phyloP scores from a whole-genome alignment of 2,888 invertebrate species.

The Tricholauxania praeusta region DNA sequence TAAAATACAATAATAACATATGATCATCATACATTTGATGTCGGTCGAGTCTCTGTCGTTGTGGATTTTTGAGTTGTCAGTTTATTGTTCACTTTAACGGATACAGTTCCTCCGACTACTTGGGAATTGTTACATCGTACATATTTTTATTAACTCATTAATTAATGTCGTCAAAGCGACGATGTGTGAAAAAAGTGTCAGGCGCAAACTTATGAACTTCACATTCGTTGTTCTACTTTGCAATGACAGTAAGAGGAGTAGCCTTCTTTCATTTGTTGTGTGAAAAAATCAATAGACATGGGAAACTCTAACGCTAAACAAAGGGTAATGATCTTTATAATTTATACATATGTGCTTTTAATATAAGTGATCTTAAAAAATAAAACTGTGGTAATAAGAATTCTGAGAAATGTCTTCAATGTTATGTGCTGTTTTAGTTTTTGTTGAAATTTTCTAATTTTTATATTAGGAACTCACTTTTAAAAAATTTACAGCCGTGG shows the following conservation, averaged over 20 bases:
- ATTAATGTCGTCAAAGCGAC: neutral
- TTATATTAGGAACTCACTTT: too few species aligned
- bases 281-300: constrained; percentile 14
- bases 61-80: constrained; percentile 47
- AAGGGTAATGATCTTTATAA: constrained; percentile 9
- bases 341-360: too few species aligned
- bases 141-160: neutral
- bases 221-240: neutral
- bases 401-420: too few species aligned
- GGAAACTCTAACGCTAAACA: constrained; percentile 29
- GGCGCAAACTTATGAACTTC: neutral
- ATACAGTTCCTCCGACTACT: constrained; percentile 44
- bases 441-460: too few species aligned
- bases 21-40: constrained; percentile 27
- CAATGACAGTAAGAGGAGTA: neutral
- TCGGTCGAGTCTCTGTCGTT: constrained; percentile 34
- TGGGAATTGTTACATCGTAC: too few species aligned
- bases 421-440: too few species aligned
- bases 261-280: constrained; percentile 1
- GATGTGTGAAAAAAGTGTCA: constrained; percentile 13
- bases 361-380: too few species aligned
- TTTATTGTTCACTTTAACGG: constrained; percentile 52
- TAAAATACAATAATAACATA: neutral
- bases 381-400: too few species aligned
- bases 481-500: too few species aligned